phyloP scores from a whole-genome alignment of 2,113 vertebrate species.

The Stictonetta naevosa region DNA sequence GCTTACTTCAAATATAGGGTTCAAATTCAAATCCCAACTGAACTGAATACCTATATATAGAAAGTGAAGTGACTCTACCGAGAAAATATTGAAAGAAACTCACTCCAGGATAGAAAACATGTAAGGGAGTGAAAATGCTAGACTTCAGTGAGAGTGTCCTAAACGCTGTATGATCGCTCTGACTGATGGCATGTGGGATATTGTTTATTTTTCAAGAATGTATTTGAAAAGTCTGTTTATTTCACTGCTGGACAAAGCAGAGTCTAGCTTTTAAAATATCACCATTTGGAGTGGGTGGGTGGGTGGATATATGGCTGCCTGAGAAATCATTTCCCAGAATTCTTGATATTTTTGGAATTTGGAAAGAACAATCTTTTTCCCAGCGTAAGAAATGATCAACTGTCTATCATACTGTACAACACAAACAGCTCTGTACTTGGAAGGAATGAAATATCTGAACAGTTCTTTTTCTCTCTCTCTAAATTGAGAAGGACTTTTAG shows the following conservation, averaged over 20 bases:
- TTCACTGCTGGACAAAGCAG: neutral
- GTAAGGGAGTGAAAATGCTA: neutral
- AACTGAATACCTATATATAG: neutral
- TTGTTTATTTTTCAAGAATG: neutral
- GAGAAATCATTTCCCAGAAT: neutral
- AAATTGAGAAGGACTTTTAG: neutral
- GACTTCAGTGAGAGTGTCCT: neutral
- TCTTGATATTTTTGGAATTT: neutral
- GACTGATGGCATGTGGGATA: neutral
- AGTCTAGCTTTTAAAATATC: neutral
- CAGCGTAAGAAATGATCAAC: neutral
- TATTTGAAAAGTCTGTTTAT: neutral
- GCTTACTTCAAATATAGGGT: neutral
- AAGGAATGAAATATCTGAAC: neutral
- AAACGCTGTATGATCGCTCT: neutral
- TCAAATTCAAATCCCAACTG: neutral
- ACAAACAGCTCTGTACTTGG: neutral
- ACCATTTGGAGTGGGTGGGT: neutral
- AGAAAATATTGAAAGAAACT: neutral
- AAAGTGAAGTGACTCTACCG: neutral
- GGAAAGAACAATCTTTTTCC: neutral
- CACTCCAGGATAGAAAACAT: neutral
- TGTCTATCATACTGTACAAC: neutral
- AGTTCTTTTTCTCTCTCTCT: neutral
- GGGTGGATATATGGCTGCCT: neutral